Evolutionary conservation across 2,888 invertebrate species (phyloP).

Genomic region (Chrysolina americana): DNA sequence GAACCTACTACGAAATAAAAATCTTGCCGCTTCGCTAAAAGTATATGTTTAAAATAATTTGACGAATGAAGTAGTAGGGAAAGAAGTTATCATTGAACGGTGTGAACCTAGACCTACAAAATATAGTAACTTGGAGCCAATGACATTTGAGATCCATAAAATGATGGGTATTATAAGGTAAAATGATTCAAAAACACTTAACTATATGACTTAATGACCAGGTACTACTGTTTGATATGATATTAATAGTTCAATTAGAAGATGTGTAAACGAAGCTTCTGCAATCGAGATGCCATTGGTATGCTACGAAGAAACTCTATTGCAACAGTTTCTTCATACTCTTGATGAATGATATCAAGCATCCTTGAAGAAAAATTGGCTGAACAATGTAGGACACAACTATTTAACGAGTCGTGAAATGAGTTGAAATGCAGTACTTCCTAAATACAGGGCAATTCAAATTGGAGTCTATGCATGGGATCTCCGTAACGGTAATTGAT

Average conservation of each 20-base stretch:
- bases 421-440: no score
- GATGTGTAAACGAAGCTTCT: neutral
- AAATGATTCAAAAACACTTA: neutral
- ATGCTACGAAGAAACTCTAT: neutral
- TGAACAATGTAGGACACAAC: neutral
- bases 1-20: slow-evolving; percentile 48
- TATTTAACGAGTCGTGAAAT: neutral
- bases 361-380: neutral
- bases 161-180: slow-evolving; percentile 22
- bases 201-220: slow-evolving; percentile 4
- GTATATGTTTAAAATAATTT: slow-evolving; percentile 45
- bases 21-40: slow-evolving; percentile 46
- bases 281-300: slow-evolving; percentile 7
- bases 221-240: slow-evolving; percentile 2
- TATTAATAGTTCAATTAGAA: slow-evolving; percentile 15
- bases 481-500: no score
- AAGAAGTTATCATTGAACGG: slow-evolving; percentile 63
- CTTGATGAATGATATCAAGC: neutral
- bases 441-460: no score
- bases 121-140: slow-evolving; percentile 43
- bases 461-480: no score
- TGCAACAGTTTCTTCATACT: neutral
- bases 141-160: slow-evolving; percentile 38
- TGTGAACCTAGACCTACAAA: slow-evolving; percentile 61
- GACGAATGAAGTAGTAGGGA: slow-evolving; percentile 54